Conservation (phyloP, 2,797 vertebrate species). For the Scyliorhinus canicula region DNA sequence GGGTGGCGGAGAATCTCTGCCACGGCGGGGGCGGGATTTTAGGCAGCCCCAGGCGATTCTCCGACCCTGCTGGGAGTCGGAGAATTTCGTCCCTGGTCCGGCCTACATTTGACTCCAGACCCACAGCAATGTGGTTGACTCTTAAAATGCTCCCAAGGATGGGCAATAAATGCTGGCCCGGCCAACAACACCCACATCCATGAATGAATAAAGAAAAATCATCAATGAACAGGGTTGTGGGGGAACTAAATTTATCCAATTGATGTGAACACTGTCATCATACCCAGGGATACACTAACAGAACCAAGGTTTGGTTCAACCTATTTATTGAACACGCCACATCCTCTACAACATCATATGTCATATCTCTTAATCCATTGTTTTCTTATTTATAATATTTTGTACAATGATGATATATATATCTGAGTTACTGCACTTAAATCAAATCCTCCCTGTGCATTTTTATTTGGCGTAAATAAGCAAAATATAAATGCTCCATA, state of each 20-base stretch:
- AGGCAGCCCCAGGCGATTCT: too few relatives aligned
- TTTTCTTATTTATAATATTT: background rate
- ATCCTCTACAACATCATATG: background rate
- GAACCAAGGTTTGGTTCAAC: background rate
- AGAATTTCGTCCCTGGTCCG: too few relatives aligned
- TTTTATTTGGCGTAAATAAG: background rate
- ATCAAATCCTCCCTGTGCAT: background rate
- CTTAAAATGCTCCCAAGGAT: too few relatives aligned
- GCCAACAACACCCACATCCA: too few relatives aligned
- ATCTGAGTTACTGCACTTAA: background rate
- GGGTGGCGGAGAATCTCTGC: too few relatives aligned
- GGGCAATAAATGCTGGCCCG: too few relatives aligned
- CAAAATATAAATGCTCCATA: background rate
- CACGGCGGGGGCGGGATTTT: too few relatives aligned
- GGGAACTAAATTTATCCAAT: background rate
- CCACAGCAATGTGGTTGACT: too few relatives aligned
- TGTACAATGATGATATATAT: background rate
- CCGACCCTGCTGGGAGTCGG: too few relatives aligned
- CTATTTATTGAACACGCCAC: background rate
- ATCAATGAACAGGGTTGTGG: background rate
- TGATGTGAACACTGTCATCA: background rate
- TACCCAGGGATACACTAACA: background rate
- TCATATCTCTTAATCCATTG: background rate
- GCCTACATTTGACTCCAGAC: too few relatives aligned
- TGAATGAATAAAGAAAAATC: too few relatives aligned